Evolutionary conservation across 2,888 invertebrate genomes (phyloP).

Genomic region (Sarcophaga subvicina): DNA sequence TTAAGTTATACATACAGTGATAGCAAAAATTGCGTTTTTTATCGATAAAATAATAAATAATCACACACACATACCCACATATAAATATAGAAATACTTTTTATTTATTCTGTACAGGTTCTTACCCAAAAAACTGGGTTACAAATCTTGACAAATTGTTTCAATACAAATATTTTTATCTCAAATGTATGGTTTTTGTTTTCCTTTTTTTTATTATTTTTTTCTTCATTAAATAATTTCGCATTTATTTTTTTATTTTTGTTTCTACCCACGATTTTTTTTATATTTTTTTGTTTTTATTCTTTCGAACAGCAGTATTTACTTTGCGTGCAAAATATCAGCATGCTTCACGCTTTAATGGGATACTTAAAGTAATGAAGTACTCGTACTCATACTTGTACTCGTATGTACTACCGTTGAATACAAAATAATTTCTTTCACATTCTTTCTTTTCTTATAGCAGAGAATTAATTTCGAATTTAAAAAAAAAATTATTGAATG

Average conservation of each 20-base stretch:
- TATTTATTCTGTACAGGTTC: constrained; percentile 1
- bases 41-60: no score
- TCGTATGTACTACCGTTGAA: background rate
- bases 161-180: no score
- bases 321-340: constrained; percentile 45
- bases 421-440: constrained; percentile 13
- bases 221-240: constrained; percentile 25
- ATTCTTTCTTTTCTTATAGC: background rate
- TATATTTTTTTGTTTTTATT: no score
- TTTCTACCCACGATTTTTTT: no score
- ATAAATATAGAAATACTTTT: background rate
- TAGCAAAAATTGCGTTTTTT: no score
- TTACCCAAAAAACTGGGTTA: background rate
- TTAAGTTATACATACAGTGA: no score
- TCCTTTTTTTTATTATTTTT: background rate
- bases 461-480: background rate
- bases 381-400: background rate
- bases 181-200: no score
- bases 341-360: constrained; percentile 37
- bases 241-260: background rate
- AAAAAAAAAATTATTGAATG: constrained; percentile 33
- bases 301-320: background rate
- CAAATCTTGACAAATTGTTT: background rate
- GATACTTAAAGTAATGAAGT: constrained; percentile 28
- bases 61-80: no score